Base-by-base conservation (phyloP, 1,140 invertebrate species). In the Drosophila dunni region DNA sequence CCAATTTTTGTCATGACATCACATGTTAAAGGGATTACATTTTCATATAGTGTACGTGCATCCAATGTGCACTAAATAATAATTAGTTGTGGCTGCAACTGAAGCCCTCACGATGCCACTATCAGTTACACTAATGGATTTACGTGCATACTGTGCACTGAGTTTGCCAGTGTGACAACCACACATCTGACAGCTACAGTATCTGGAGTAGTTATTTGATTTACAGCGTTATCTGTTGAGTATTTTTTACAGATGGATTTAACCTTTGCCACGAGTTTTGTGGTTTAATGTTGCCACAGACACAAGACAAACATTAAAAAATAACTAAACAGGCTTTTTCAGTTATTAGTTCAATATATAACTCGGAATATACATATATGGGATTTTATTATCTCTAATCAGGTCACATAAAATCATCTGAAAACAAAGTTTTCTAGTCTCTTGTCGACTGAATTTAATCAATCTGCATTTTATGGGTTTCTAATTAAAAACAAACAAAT, bases 11-110 rank as follows among this genome's bases (percentile, higher is more conserved):
- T 60, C n/a, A 50, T 60, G 54, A 13, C 34, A 58, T 42, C 60
- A 67, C 60, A 42, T 67, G 56, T 60, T 51, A 50, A 60, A 50
- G 51, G 38, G 13, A n/a, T 54, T 54, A 50, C 50, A 45, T 45
- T 42, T 48, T n/a, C 36, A 51, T 15, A 17, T 20, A 34, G 36
- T 40, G 36, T 40, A 40, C 34, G 34, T 53, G 50, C 24, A 34
- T 2, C 53, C 13, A 53, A 24, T 34, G 36, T 29, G 38, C 62
- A 42, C 50, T 54, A 45, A 64, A 53, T 64, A 64, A 64, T 64
- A 64, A 64, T 64, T 64, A 64, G 51, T 40, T 8, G 11, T 54
- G 44, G 24, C 56, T 58, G 56, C 40, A 42, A 33, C n/a, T 24
- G 53, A 56, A 40, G 17, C 17, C 15, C 53, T 56, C 24, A 29